Conservation (phyloP, 2,888 invertebrate species). For the Creontiades dilutus region DNA sequence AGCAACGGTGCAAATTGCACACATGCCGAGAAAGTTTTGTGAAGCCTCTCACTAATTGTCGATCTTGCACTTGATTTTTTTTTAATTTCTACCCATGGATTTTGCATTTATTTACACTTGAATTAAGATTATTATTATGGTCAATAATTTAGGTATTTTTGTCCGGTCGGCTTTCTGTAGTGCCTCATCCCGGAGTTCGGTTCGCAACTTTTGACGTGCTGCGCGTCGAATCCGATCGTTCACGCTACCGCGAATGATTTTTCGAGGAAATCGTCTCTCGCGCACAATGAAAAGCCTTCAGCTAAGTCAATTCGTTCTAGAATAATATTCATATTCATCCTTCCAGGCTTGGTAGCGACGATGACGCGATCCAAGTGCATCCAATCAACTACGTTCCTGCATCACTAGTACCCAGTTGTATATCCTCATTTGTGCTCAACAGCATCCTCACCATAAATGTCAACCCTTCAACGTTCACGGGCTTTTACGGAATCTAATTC, state of each 20-base stretch:
- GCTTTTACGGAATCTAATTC: neutral
- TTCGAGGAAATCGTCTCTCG: neutral
- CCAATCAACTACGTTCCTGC: neutral
- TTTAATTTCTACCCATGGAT: too few species aligned
- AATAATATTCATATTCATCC: neutral
- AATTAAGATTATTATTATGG: neutral
- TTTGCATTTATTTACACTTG: too few species aligned
- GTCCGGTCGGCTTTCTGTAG: neutral
- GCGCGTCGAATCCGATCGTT: constrained; percentile 8
- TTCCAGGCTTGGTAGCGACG: neutral
- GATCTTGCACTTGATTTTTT: too few species aligned
- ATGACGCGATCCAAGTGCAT: neutral
- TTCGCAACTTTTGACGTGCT: neutral
- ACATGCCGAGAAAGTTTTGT: too few species aligned
- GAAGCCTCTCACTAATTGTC: too few species aligned
- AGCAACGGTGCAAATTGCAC: too few species aligned
- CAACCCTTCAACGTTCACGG: too few species aligned
- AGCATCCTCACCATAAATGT: too few species aligned
- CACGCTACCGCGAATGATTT: constrained; percentile 25
- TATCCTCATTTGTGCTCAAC: too few species aligned
- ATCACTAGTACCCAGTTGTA: neutral
- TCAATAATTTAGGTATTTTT: neutral
- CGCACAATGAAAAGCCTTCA: too few species aligned
- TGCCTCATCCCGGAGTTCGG: neutral
- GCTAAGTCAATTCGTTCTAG: too few species aligned